These are phyloP conservation scores for Ornithoptera alexandrae DNA, from an alignment of 2,888 invertebrate genomes.

Conservation along the genomic window DNA sequence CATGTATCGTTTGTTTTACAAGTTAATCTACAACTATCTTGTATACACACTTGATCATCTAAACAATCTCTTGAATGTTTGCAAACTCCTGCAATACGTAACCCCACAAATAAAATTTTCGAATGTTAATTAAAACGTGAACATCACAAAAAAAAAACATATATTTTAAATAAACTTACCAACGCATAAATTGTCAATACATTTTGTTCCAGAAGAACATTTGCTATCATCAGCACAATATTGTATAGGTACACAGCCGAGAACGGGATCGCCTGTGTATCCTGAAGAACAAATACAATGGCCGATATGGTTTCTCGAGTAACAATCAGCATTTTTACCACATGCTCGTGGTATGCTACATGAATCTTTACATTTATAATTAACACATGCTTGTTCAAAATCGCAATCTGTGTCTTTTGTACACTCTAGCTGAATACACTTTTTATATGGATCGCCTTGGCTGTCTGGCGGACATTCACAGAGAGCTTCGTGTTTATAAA, in stretches of 20 bases:
- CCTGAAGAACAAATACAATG: constrained; percentile 91
- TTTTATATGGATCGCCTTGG: constrained; percentile 86
- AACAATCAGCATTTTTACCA: constrained; percentile 88
- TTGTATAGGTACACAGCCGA: constrained; percentile 90
- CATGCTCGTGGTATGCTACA: constrained; percentile 90
- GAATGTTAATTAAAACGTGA: neutral
- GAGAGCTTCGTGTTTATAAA: constrained; percentile 83
- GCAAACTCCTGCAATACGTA: constrained; percentile 82
- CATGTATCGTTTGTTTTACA: constrained; percentile 90
- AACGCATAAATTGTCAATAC: constrained; percentile 89
- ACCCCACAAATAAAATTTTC: constrained; percentile 23
- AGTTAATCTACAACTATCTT: constrained; percentile 90
- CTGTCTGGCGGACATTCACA: constrained; percentile 89
- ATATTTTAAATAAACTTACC: constrained; percentile 68
- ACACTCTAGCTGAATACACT: constrained; percentile 88
- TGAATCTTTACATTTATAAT: constrained; percentile 89
- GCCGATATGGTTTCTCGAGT: constrained; percentile 87
- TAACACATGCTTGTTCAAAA: constrained; percentile 85
- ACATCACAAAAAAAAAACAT: neutral
- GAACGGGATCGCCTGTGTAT: constrained; percentile 90
- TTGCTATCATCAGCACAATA: constrained; percentile 90
- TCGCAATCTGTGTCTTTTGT: constrained; percentile 88
- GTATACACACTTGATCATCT: constrained; percentile 90
- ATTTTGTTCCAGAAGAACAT: constrained; percentile 91
- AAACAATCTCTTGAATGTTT: constrained; percentile 91